Evolutionary conservation across 2,113 vertebrate genomes (phyloP), one percentile per base, ranked within the genome.

Genomic region (Channa maculata): DNA sequence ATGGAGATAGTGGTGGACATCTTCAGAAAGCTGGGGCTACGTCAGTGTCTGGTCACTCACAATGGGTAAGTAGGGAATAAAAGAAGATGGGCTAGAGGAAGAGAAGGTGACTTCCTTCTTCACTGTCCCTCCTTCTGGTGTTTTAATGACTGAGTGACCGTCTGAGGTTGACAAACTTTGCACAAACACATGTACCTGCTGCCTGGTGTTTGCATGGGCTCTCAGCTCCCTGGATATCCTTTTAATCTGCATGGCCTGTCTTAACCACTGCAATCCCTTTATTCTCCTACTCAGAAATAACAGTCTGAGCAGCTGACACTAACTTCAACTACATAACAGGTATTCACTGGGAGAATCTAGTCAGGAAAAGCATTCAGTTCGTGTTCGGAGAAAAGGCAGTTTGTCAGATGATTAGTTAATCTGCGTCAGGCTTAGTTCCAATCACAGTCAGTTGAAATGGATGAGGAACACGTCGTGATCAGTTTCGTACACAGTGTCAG

Each of bases 1-100:
- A 99, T 99, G 98, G 98, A 99, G 93, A 99, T 99, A 8, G 98
- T 99, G 91, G 98, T 99, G 92, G 98, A 99, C 90, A 99, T 99
- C 88, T 99, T 99, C 94, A 95, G 98, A 15, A 99, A 99, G 89
- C 91, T 99, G 81, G 98, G 98, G 5, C 95, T 99, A 90, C 96
- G 98, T 88, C 98, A 99, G 95, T 99, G 97, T 93, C 96, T 99
- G 86, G 98, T 99, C 86, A 99, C 98, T 64, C 98, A 99, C 91
- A 99, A 99, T 6, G 98, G 98, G 98, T 99, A 88, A 98, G 96
- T 71, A 44, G 14, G 6, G 48, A 62, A 59, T 14, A 2, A 13
- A 36, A 55, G 11, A 38, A 55, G 53, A 58, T 2, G 62, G 50
- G 48, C 14, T 9, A 46, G 0, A n/a, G 1, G 15, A 24, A 3